Conservation (phyloP, 2,797 vertebrate species). For the Leptatherina wallacei region DNA sequence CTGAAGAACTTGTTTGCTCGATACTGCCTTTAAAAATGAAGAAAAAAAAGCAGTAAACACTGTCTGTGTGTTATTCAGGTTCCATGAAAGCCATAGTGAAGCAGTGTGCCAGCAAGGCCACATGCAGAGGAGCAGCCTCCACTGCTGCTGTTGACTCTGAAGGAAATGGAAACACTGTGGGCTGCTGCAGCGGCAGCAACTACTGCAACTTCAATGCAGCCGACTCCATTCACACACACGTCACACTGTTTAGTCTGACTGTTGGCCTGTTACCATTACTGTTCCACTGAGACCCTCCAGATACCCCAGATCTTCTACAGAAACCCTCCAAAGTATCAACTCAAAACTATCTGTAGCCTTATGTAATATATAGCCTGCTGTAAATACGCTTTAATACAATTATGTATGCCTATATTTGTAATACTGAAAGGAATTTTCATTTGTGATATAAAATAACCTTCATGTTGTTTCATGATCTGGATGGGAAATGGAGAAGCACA, state of each 20-base stretch:
- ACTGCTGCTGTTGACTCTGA: slow-evolving; percentile 24
- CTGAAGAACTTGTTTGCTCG: too few relatives aligned
- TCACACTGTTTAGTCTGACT: slow-evolving; percentile 50
- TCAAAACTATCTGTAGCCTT: not conserved
- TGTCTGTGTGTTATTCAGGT: slow-evolving; percentile 52
- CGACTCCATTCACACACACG: slow-evolving; percentile 25
- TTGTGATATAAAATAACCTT: not conserved
- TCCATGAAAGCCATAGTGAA: slow-evolving; percentile 60
- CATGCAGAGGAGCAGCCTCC: slow-evolving; percentile 50
- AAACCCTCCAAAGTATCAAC: not conserved
- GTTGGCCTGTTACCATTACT: slow-evolving; percentile 16
- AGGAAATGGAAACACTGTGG: slow-evolving; percentile 66
- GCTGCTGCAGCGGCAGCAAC: slow-evolving; percentile 70
- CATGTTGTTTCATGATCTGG: not conserved
- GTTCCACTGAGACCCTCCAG: slow-evolving; percentile 21
- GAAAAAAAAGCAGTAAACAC: too few relatives aligned
- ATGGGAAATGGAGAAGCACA: not conserved
- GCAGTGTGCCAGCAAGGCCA: slow-evolving; percentile 59
- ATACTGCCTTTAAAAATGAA: too few relatives aligned
- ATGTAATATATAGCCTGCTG: not conserved
- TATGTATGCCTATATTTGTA: not conserved
- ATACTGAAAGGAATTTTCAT: not conserved
- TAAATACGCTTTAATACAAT: slow-evolving; percentile 20
- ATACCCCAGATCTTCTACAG: not conserved
- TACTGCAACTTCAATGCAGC: slow-evolving; percentile 75